These are phyloP conservation scores for Ageneiosus marmoratus DNA, from an alignment of 2,113 vertebrate genomes.

Conservation along the genomic window DNA sequence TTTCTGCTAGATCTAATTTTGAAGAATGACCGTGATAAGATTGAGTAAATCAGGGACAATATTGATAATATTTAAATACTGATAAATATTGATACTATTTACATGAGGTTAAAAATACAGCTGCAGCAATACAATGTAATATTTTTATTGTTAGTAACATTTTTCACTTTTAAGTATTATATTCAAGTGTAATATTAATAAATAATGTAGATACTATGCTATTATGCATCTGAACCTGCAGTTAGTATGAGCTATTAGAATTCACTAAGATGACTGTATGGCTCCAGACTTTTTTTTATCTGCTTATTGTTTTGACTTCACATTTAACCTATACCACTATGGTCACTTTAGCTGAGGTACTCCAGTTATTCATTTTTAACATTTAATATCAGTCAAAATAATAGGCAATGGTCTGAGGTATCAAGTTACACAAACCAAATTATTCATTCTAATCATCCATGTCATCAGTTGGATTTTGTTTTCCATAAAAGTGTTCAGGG, in stretches of 20 bases:
- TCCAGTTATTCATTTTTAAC: slow-evolving; percentile 24
- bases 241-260: not conserved
- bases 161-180: not conserved
- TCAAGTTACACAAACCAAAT: slow-evolving; percentile 6
- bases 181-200: not conserved
- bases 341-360: not conserved
- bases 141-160: not conserved
- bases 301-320: slow-evolving; percentile 22
- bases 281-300: not conserved
- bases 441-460: slow-evolving; percentile 25
- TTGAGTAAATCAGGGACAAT: not conserved
- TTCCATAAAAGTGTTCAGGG: slow-evolving; percentile 21
- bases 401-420: not conserved
- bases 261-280: not conserved
- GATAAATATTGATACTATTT: too few species aligned
- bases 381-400: slow-evolving; percentile 21
- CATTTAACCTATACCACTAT: not conserved
- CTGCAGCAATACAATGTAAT: not conserved
- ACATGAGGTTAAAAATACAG: not conserved
- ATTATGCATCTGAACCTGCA: not conserved
- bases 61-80: not conserved
- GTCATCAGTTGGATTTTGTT: slow-evolving; percentile 32
- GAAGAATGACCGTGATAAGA: not conserved
- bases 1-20: not conserved
- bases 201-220: not conserved